Evolutionary conservation across 2,888 invertebrate genomes (phyloP).

Genomic region (Augochlorella aurata): DNA sequence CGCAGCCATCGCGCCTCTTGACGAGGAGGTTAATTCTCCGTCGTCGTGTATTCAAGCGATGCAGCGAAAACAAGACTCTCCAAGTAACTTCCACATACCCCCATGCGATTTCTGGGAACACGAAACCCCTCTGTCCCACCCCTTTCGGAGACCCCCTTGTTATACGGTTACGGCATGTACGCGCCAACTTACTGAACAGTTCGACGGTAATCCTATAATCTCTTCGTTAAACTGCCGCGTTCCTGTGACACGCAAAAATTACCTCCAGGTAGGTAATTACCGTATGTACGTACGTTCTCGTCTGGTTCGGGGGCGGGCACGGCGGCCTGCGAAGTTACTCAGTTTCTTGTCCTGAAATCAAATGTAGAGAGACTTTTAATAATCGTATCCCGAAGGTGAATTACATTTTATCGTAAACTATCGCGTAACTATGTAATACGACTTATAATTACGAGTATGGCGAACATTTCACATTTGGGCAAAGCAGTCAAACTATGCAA

Average conservation of each 20-base stretch:
- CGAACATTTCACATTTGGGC: too few species aligned
- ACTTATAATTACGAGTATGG: too few species aligned
- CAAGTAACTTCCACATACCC: slow-evolving; percentile 20
- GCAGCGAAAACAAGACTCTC: slow-evolving; percentile 41
- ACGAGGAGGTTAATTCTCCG: slow-evolving; percentile 32
- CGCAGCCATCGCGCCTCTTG: slow-evolving; percentile 13
- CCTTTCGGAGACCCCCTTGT: background rate
- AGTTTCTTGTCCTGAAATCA: background rate
- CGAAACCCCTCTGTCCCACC: background rate
- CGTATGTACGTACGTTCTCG: background rate
- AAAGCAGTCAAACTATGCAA: too few species aligned
- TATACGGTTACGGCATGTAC: background rate
- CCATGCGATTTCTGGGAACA: background rate
- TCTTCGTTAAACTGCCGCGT: slow-evolving; percentile 15
- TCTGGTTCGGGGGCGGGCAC: background rate
- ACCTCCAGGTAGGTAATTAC: background rate
- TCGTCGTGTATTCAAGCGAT: slow-evolving; percentile 23
- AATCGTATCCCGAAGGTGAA: too few species aligned
- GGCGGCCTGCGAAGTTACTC: background rate
- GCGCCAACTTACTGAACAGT: slow-evolving; percentile 17
- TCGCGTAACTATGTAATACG: too few species aligned
- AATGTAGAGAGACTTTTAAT: background rate
- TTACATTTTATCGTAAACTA: too few species aligned
- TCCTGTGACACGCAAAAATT: slow-evolving; percentile 12
- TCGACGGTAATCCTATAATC: slow-evolving; percentile 28